Base-by-base conservation (phyloP, 2,113 vertebrate genomes). In the Todiramphus chloris region DNA sequence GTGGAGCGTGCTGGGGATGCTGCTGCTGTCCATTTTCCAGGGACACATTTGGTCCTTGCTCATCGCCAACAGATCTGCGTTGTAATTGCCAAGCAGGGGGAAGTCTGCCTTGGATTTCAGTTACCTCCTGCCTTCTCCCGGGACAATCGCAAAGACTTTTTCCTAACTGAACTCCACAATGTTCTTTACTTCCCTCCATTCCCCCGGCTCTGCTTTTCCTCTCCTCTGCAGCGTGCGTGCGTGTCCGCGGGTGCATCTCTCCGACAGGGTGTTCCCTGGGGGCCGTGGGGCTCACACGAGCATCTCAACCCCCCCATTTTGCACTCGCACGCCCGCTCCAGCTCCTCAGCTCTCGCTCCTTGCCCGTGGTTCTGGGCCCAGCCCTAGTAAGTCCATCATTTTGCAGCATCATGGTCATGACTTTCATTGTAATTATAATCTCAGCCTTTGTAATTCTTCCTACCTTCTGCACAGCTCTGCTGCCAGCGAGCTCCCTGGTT, bases 361-460 rank as follows among this genome's bases (percentile, higher is more conserved):
- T 50, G 74, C 68, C 9, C 56, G 2, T 1, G 37, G 4, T 33
- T 9, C 13, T 3, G 10, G 41, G 21, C 16, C 3, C 37, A 9
- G 56, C 10, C 81, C 83, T 66, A n/a, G 6, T 87, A 75, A 62
- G 88, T 15, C 10, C 84, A 25, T 95, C 70, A 9, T 80, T 70
- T 11, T 83, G 14, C 75, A 79, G 96, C 93, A 56, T 51, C 89
- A 8, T 8, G 87, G 95, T 64, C 88, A 63, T 12, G 91, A 59
- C 82, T 96, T 86, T 82, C 83, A n/a, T 55, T 63, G 70, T 51
- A 90, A 96, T 96, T 74, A 87, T 9, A 19, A 89, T 73, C 85
- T 63, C 94, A 55, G 94, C 85, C 87, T 59, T 83, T 83, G 92
- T 81, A 59, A 93, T 91, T 80, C 72, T 37, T 41, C 92, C n/a